Conservation (phyloP, 2,888 invertebrate species). For the Celastrina argiolus region DNA sequence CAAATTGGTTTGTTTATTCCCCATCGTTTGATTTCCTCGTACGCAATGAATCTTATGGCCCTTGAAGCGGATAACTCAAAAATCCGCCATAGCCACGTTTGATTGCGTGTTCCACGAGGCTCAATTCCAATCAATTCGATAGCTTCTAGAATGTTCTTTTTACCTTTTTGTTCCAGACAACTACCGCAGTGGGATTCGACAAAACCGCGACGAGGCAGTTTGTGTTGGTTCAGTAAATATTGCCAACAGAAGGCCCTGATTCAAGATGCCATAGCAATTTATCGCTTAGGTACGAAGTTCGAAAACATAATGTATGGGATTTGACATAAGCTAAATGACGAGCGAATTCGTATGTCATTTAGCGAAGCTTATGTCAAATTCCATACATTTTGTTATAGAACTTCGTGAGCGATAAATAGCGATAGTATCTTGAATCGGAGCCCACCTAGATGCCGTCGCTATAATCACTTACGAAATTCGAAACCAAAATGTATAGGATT, state of each 20-base stretch:
- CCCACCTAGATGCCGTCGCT: too few relatives aligned
- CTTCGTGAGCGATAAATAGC: too few relatives aligned
- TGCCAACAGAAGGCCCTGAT: not conserved
- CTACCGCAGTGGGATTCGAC: conserved; percentile 52
- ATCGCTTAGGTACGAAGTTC: too few relatives aligned
- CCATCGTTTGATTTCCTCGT: not conserved
- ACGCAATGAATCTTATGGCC: not conserved
- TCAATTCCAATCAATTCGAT: conserved; percentile 31
- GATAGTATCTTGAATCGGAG: too few relatives aligned
- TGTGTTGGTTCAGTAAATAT: conserved; percentile 40
- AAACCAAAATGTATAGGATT: too few relatives aligned
- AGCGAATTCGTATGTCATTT: too few relatives aligned
- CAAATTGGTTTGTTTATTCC: not conserved
- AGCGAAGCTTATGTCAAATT: too few relatives aligned
- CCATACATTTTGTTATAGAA: too few relatives aligned
- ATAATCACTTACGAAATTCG: too few relatives aligned
- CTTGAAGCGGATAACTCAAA: not conserved
- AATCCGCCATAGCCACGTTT: not conserved
- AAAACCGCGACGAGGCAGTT: conserved; percentile 49
- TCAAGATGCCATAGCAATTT: too few relatives aligned
- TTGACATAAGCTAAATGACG: too few relatives aligned
- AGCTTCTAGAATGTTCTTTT: conserved; percentile 9
- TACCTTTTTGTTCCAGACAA: conserved; percentile 52
- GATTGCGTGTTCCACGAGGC: not conserved
- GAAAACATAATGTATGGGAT: too few relatives aligned